These are phyloP conservation scores for Clivina fossor DNA, from an alignment of 2,888 invertebrate genomes.

Conservation along the genomic window DNA sequence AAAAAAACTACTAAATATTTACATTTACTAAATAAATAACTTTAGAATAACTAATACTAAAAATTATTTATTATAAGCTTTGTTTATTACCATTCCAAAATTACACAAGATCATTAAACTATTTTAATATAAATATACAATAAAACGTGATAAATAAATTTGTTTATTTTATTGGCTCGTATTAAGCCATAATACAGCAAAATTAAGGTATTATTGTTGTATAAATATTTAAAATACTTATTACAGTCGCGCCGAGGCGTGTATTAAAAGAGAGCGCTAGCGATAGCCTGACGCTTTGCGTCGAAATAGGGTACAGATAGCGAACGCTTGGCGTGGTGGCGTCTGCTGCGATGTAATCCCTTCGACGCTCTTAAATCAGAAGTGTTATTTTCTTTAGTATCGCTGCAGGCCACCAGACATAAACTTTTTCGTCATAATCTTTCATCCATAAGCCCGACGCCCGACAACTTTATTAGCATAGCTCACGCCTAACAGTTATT, in stretches of 20 bases:
- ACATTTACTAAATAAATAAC: no score
- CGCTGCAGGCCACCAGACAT: slow-evolving; percentile 30
- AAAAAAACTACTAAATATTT: no score
- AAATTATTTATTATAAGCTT: no score
- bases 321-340: not conserved
- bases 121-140: no score
- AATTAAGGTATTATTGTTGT: slow-evolving; percentile 4
- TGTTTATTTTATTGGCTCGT: no score
- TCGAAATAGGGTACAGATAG: not conserved
- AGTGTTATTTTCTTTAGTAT: slow-evolving; percentile 31
- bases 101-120: no score
- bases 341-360: slow-evolving; percentile 5
- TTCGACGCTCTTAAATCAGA: slow-evolving; percentile 18
- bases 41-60: no score
- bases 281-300: not conserved
- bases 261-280: not conserved
- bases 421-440: slow-evolving; percentile 33
- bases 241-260: no score
- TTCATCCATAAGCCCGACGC: slow-evolving; percentile 28
- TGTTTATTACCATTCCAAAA: no score
- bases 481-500: slow-evolving; percentile 29
- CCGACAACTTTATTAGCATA: slow-evolving; percentile 33
- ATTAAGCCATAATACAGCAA: no score
- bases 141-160: no score
- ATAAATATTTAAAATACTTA: slow-evolving; percentile 18